These are phyloP conservation scores for Tachina lurida DNA, from an alignment of 2,888 invertebrate species.

Conservation along the genomic window DNA sequence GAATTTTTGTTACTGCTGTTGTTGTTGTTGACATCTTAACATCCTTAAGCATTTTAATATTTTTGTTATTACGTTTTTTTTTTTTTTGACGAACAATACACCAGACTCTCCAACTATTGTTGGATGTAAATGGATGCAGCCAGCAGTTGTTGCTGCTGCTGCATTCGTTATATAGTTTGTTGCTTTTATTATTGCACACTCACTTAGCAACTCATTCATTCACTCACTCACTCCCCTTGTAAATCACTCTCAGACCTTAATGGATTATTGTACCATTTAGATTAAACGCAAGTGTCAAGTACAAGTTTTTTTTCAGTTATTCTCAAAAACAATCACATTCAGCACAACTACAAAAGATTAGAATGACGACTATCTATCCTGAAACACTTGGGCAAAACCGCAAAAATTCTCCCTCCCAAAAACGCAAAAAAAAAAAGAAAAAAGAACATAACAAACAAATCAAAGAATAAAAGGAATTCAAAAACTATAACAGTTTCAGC, in stretches of 20 bases:
- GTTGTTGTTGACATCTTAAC: slow-evolving; percentile 50
- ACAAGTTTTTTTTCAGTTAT: slow-evolving; percentile 50
- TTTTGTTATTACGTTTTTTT: background rate
- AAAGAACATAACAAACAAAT: background rate
- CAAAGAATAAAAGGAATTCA: slow-evolving; percentile 36
- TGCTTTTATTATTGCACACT: slow-evolving; percentile 50
- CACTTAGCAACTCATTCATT: slow-evolving; percentile 53
- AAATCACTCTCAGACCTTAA: slow-evolving; percentile 58
- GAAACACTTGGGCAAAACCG: slow-evolving; percentile 58
- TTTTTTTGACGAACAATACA: slow-evolving; percentile 32
- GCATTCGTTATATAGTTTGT: slow-evolving; percentile 13
- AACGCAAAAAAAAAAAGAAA: background rate
- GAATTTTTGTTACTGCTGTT: slow-evolving; percentile 31
- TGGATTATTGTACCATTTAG: slow-evolving; percentile 65
- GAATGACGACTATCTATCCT: background rate
- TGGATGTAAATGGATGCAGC: slow-evolving; percentile 8
- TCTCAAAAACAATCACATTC: slow-evolving; percentile 38
- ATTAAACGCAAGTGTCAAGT: slow-evolving; percentile 70
- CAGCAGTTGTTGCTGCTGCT: slow-evolving; percentile 40
- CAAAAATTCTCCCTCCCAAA: slow-evolving; percentile 42
- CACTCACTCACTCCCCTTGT: slow-evolving; percentile 13
- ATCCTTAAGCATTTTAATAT: slow-evolving; percentile 62
- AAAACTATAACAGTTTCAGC: slow-evolving; percentile 45
- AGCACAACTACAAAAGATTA: slow-evolving; percentile 10
- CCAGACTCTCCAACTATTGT: slow-evolving; percentile 51